Percentiles rank a stretch among this genome's conserved stretches.
Evolutionary conservation across 2,888 invertebrate genomes (phyloP).

Genomic region (Junonia oenone): DNA sequence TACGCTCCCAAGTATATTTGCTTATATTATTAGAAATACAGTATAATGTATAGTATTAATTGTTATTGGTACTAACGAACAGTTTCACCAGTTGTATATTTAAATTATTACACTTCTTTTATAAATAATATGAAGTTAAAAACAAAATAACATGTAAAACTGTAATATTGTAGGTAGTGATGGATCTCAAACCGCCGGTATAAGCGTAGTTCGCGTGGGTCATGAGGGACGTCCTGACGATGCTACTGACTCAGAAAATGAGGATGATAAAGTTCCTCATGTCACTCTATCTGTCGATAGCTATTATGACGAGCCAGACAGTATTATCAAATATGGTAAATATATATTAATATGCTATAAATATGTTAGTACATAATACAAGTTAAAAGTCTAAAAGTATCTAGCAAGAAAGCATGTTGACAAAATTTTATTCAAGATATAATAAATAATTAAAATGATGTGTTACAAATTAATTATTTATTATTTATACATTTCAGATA

Average conservation of each 20-base stretch:
- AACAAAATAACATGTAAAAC: too few relatives aligned
- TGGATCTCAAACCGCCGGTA: conserved; percentile 79
- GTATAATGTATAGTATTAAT: not conserved
- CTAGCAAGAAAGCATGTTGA: too few relatives aligned
- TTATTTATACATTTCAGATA: conserved; percentile 47
- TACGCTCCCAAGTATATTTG: too few relatives aligned
- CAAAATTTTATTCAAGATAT: too few relatives aligned
- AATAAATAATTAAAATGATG: not conserved
- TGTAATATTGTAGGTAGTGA: too few relatives aligned
- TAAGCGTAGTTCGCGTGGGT: conserved; percentile 81
- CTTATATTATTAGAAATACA: not conserved
- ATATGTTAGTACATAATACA: too few relatives aligned
- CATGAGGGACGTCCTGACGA: conserved; percentile 75
- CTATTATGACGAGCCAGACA: conserved; percentile 80
- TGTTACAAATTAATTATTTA: too few relatives aligned
- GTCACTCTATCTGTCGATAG: conserved; percentile 83
- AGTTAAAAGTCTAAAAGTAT: too few relatives aligned
- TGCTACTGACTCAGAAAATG: conserved; percentile 78
- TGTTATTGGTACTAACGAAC: not conserved
- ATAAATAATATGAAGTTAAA: too few relatives aligned
- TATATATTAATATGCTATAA: too few relatives aligned
- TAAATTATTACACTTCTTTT: too few relatives aligned
- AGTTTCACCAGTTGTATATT: not conserved
- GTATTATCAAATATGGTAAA: conserved; percentile 75
- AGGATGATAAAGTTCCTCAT: conserved; percentile 81